Evolutionary conservation across 1,140 invertebrate genomes (phyloP).

Genomic region (Babylonia areolata): DNA sequence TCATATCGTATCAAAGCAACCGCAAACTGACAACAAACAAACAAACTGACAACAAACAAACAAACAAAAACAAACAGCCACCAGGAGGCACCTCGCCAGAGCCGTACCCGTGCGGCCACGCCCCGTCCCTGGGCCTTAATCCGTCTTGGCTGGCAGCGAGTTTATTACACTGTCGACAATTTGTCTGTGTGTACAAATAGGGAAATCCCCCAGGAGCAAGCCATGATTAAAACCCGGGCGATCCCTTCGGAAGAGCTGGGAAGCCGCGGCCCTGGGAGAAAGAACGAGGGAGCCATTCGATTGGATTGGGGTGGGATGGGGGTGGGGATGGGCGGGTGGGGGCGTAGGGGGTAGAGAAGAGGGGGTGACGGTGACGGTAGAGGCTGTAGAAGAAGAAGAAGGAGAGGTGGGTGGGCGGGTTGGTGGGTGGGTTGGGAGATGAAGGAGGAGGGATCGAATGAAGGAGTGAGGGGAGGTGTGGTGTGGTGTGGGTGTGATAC

Average conservation of each 20-base stretch:
- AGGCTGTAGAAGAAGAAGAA: no score
- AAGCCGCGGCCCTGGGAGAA: neutral
- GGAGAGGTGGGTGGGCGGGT: no score
- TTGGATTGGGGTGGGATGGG: neutral
- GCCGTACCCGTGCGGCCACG: neutral
- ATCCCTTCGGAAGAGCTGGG: neutral
- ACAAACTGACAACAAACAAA: no score
- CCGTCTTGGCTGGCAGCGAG: constrained; percentile 27
- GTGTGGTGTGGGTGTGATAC: no score
- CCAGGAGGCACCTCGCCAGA: no score
- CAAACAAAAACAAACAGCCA: no score
- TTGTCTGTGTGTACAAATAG: constrained; percentile 30
- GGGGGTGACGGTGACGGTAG: neutral
- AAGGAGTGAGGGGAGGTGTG: no score
- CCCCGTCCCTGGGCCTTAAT: neutral
- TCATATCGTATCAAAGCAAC: no score
- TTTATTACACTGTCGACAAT: constrained; percentile 19
- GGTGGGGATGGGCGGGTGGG: neutral
- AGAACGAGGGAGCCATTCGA: neutral
- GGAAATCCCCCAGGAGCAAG: neutral
- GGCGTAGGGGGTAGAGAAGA: neutral
- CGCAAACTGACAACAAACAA: no score
- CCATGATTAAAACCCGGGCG: constrained; percentile 22
- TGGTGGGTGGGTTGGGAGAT: no score
- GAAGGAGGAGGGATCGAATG: no score